These are phyloP conservation scores for Phalanger gymnotis DNA, from an alignment of 2,797 vertebrate genomes.

Conservation along the genomic window DNA sequence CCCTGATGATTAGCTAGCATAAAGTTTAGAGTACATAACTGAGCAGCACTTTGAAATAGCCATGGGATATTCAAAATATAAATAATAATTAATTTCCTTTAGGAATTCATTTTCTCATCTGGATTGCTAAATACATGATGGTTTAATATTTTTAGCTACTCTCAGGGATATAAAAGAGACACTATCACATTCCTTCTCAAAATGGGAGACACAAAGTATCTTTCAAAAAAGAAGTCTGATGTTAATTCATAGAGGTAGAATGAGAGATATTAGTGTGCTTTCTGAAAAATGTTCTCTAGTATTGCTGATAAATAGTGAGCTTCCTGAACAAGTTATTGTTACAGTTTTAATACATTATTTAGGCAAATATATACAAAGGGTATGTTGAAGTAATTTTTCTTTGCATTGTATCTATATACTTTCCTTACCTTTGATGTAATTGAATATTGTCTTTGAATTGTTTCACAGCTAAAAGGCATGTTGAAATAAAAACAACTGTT, in stretches of 20 bases:
- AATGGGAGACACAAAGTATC: not conserved
- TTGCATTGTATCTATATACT: not conserved
- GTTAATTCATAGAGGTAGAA: not conserved
- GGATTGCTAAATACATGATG: not conserved
- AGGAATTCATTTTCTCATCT: not conserved
- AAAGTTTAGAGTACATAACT: not conserved
- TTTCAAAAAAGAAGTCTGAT: not conserved
- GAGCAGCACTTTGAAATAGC: not conserved
- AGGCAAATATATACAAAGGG: not conserved
- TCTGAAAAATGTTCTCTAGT: not conserved
- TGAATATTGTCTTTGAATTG: not conserved
- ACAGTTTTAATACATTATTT: not conserved
- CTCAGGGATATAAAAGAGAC: not conserved
- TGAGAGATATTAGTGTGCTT: not conserved
- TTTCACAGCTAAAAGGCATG: not conserved
- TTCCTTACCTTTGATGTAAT: not conserved
- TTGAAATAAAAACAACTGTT: not conserved
- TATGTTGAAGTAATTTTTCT: not conserved
- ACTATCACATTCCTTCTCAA: not conserved
- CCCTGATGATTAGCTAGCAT: not conserved
- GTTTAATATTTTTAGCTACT: not conserved
- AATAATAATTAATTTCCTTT: not conserved
- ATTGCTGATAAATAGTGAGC: not conserved
- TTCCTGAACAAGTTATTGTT: not conserved
- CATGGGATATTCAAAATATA: not conserved